phyloP scores from a whole-genome alignment of 2,797 vertebrate species.

The Myotis pilosus region DNA sequence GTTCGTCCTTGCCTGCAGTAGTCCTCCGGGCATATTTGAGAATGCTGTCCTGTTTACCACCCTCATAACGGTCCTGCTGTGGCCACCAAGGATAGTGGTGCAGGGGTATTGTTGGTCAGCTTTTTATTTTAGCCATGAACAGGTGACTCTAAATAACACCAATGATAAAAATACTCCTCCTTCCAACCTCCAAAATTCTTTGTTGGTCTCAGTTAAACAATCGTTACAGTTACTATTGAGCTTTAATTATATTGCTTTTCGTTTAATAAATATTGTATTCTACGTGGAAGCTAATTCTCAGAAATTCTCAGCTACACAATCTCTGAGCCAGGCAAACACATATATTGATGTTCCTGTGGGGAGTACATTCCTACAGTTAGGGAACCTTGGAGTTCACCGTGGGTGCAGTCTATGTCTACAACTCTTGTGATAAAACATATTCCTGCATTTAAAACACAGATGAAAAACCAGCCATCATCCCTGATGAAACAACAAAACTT shows the following conservation, averaged over 20 bases:
- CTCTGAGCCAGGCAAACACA: neutral
- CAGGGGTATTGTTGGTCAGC: too few relatives aligned
- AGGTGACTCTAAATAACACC: neutral
- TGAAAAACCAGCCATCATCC: neutral
- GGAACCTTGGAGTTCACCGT: neutral
- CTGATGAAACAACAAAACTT: neutral
- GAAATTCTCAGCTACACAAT: neutral
- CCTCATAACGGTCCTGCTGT: too few relatives aligned
- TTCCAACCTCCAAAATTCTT: neutral
- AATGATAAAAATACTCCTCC: constrained; percentile 1
- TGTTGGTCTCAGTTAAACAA: neutral
- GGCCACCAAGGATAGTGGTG: too few relatives aligned
- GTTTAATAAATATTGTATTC: neutral
- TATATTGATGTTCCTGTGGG: neutral
- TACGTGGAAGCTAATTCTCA: neutral
- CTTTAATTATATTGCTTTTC: neutral
- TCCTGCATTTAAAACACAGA: neutral
- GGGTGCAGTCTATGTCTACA: neutral
- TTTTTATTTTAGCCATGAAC: neutral
- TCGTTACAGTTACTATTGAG: neutral
- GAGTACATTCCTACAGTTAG: neutral
- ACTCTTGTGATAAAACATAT: neutral
- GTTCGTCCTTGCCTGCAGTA: neutral
- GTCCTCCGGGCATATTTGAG: neutral
- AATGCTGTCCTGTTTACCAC: accelerated